These are phyloP conservation scores for Emydura subglobosa DNA, from an alignment of 2,113 vertebrate genomes.

Conservation along the genomic window DNA sequence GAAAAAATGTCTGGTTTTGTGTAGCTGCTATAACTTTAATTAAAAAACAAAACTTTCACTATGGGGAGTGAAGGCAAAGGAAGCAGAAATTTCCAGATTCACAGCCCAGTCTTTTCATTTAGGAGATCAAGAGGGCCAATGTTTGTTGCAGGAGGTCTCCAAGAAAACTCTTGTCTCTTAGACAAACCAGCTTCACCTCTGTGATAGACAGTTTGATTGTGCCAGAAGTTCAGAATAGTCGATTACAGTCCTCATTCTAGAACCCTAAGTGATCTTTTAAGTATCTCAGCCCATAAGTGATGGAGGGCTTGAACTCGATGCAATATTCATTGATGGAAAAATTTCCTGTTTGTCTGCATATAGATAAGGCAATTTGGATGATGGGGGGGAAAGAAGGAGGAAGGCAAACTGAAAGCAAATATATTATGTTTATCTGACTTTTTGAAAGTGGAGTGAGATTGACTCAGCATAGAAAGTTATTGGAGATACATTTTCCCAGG, in stretches of 20 bases:
- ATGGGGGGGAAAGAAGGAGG: background rate
- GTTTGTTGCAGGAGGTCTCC: background rate
- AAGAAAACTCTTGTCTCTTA: background rate
- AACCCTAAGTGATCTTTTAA: background rate
- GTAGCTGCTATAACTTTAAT: background rate
- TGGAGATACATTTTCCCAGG: background rate
- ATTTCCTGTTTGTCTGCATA: background rate
- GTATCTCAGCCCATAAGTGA: background rate
- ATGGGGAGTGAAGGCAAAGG: background rate
- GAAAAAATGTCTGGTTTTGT: background rate
- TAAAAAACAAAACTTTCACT: background rate
- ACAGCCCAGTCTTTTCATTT: background rate
- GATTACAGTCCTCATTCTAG: accelerated
- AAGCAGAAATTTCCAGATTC: background rate
- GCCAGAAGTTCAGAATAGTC: background rate
- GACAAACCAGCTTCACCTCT: background rate
- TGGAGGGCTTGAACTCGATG: background rate
- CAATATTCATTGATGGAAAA: background rate
- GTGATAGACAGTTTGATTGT: background rate
- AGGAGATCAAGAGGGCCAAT: background rate
- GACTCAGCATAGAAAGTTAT: background rate
- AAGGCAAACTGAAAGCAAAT: slow-evolving; percentile 33
- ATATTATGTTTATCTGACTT: background rate
- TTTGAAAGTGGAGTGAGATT: background rate
- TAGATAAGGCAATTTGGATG: background rate